Evolutionary conservation across 2,113 vertebrate genomes (phyloP).

Genomic region (Zeus faber): DNA sequence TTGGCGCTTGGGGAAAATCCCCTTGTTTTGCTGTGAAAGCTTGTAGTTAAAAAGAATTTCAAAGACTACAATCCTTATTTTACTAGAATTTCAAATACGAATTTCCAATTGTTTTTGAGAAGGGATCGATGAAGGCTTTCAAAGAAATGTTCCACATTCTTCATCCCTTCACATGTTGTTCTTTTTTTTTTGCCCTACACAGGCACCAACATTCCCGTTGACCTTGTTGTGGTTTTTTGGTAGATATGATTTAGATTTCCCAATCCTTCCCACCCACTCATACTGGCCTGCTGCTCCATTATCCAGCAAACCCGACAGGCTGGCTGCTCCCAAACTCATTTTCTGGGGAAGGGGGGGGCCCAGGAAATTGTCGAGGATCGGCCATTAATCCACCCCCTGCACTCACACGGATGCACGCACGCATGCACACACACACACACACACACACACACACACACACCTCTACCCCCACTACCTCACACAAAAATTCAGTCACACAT

Average conservation of each 20-base stretch:
- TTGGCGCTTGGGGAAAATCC: no score
- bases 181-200: no score
- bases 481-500: constrained; percentile 1
- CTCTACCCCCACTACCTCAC: neutral
- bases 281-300: neutral
- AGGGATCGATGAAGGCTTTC: no score
- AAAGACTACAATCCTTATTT: no score
- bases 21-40: no score
- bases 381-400: constrained; percentile 14
- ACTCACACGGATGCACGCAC: neutral
- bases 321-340: constrained; percentile 12
- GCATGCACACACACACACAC: neutral
- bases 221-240: neutral
- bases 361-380: constrained; percentile 24
- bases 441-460: constrained; percentile 4
- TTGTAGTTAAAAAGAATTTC: no score
- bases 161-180: no score
- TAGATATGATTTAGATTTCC: no score
- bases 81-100: no score
- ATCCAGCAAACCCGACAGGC: neutral
- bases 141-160: no score
- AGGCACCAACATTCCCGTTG: neutral
- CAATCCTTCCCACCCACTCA: no score
- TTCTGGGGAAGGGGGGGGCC: neutral
- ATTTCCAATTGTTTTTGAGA: no score